Base-by-base conservation (phyloP, 2,888 invertebrate species). In the Seira musarum region DNA sequence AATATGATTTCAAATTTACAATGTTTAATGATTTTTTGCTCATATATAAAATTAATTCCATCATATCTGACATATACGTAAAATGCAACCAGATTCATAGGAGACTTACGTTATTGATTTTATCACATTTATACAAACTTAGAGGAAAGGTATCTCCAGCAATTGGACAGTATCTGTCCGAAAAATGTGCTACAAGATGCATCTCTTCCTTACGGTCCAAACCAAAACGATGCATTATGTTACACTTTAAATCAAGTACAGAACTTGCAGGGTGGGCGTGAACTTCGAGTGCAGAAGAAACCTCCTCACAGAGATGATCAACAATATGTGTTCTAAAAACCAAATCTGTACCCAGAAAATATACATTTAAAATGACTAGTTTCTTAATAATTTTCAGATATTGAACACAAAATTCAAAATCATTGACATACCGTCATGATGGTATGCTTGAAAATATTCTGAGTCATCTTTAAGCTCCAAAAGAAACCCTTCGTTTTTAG, bases 381-480 rank as follows among this genome's bases (percentile, higher is more conserved):
- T n/a, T n/a, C n/a, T n/a, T n/a, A n/a, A n/a, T n/a, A n/a, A n/a
- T n/a, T n/a, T n/a, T n/a, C n/a, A n/a, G n/a, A n/a, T n/a, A n/a
- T n/a, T n/a, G n/a, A n/a, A n/a, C n/a, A n/a, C n/a, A n/a, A n/a
- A n/a, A n/a, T n/a, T n/a, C n/a, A n/a, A n/a, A n/a, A n/a, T n/a
- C n/a, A n/a, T n/a, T n/a, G n/a, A n/a, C n/a, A 85, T 83, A 90
- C 93, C 93, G 85, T 92, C 93, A 25, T 91, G 90, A 87, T 90
- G 90, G 87, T 93, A 93, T 2, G 89, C 90, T 87, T 92, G 91
- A 88, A 94, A 94, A 82, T 90, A 89, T 84, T 91, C 91, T 87
- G 91, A 91, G 83, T 91, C 91, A 5, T 89, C 88, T 63, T 91
- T 91, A 75, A 92, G 91, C 89, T 95, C 94, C 84, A 95, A 88